Conservation (phyloP, 1,140 invertebrate species). For the Eubasilissa regina region DNA sequence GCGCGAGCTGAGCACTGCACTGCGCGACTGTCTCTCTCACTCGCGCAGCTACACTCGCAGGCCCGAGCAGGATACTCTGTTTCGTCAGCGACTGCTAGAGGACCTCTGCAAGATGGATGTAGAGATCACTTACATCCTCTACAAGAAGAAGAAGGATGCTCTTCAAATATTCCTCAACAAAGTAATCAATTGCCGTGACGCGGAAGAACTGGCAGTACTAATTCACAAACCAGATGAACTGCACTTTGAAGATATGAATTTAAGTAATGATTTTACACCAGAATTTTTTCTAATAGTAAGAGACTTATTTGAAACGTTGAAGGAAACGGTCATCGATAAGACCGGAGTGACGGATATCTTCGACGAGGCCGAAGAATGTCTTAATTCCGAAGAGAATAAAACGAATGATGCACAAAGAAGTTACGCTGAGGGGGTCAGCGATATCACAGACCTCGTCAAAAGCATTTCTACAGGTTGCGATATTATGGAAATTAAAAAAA, state of each 20-base stretch:
- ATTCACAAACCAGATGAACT: not conserved
- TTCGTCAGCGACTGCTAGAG: not conserved
- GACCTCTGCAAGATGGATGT: not conserved
- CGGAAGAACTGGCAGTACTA: not conserved
- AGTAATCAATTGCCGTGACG: not conserved
- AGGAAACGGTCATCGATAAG: not conserved
- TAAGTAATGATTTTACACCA: not conserved
- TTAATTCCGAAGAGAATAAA: not conserved
- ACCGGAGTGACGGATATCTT: not conserved
- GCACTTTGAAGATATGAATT: not conserved
- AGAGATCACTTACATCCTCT: not conserved
- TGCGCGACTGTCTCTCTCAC: constrained; percentile 14
- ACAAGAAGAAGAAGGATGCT: not conserved
- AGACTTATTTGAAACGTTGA: not conserved
- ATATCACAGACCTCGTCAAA: constrained; percentile 1
- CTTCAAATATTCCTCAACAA: not conserved
- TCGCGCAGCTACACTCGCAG: constrained; percentile 5
- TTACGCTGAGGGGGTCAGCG: not conserved
- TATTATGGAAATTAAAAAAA: not conserved
- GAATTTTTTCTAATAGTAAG: not conserved
- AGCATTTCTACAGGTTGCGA: not conserved
- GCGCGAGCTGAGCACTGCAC: not conserved
- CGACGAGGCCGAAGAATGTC: not conserved
- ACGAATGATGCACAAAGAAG: not conserved
- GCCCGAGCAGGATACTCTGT: not conserved